Conservation (phyloP, 2,113 vertebrate species). For the Dicerorhinus sumatrensis region DNA sequence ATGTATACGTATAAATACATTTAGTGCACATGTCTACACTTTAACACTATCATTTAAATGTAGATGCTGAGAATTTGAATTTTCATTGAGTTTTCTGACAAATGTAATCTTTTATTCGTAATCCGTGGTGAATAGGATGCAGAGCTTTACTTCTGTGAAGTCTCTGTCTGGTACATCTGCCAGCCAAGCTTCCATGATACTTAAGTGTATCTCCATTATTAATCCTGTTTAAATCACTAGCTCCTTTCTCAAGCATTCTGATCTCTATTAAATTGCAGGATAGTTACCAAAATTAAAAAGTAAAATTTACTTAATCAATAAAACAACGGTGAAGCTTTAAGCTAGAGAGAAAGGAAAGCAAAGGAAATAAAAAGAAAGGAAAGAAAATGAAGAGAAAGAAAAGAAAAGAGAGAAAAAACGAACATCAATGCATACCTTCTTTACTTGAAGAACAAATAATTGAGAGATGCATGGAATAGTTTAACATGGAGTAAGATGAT, state of each 20-base stretch:
- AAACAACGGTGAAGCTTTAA: not conserved
- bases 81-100: not conserved
- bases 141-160: not conserved
- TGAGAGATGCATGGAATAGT: not conserved
- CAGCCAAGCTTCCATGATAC: not conserved
- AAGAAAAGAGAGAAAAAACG: not conserved
- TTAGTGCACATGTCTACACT: not conserved
- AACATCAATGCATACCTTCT: not conserved
- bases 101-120: not conserved
- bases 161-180: not conserved
- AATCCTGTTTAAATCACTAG: not conserved
- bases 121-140: not conserved
- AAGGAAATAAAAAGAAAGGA: not conserved
- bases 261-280: not conserved
- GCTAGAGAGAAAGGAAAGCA: not conserved
- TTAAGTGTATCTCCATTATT: not conserved
- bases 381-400: not conserved
- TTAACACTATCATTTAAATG: not conserved
- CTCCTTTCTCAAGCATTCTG: not conserved
- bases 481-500: not conserved
- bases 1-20: not conserved
- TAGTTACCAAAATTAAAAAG: not conserved
- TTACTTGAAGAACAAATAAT: not conserved
- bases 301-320: not conserved
- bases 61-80: not conserved